These are phyloP conservation scores for Diachrysia chrysitis DNA, from an alignment of 2,888 invertebrate genomes.

Conservation along the genomic window DNA sequence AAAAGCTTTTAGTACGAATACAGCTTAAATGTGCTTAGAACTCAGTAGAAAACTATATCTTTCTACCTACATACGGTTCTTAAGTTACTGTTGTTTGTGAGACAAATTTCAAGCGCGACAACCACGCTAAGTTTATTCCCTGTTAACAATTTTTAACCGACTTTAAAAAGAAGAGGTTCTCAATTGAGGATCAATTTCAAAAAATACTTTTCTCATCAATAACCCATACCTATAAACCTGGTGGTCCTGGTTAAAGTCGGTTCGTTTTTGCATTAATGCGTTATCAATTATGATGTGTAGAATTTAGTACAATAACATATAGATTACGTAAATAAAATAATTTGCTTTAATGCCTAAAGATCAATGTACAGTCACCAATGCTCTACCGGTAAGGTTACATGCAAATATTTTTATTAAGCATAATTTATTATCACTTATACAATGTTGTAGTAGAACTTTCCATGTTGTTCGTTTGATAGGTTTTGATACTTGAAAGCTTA, in stretches of 20 bases:
- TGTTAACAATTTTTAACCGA: not conserved
- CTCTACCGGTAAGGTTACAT: conserved; percentile 1
- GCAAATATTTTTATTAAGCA: conserved; percentile 20
- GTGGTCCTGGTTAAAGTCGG: too few relatives aligned
- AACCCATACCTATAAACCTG: too few relatives aligned
- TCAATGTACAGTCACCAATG: conserved; percentile 7
- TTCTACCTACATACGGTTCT: not conserved
- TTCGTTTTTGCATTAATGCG: too few relatives aligned
- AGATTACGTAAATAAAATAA: not conserved
- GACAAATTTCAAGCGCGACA: not conserved
- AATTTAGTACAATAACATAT: not conserved
- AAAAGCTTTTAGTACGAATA: conserved; percentile 3
- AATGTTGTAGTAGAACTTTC: conserved; percentile 43
- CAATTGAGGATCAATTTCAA: too few relatives aligned
- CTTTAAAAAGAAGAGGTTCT: too few relatives aligned
- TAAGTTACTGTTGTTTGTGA: not conserved
- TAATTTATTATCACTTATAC: conserved; percentile 26
- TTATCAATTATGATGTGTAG: not conserved
- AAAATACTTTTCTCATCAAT: too few relatives aligned
- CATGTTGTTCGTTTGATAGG: conserved; percentile 1
- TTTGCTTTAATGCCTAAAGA: conserved; percentile 14
- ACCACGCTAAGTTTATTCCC: not conserved
- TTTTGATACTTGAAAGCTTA: conserved; percentile 39
- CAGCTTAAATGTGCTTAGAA: not conserved
- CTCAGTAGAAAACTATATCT: not conserved